Base-by-base conservation (phyloP, 1,140 invertebrate genomes). In the Brachionus calyciflorus region DNA sequence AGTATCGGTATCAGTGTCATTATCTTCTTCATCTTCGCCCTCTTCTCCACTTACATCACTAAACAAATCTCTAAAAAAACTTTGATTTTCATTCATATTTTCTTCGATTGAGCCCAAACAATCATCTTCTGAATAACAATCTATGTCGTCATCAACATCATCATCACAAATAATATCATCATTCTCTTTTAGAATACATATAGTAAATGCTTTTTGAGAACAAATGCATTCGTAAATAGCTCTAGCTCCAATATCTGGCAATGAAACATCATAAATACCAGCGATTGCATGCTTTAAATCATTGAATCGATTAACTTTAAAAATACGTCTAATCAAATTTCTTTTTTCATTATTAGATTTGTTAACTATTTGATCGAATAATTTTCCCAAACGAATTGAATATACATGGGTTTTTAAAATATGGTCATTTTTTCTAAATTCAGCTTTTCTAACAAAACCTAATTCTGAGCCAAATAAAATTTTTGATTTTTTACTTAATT, bases 241-340 rank as follows among this genome's bases (percentile, higher is more conserved):
- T 24, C 30, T 24, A 21, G 4, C 21, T 9, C 75, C 75, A 30
- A 77, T 63, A 6, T 77, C 75, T 14, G 75, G 75, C 41, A 77
- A 51, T 0, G 46, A 60, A 37, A n/a, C 30, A 19, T 60, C 57
- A 63, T 77, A 77, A 9, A 77, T 24, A 19, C 21, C 75, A 5
- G 53, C 33, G 5, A 77, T 30, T 51, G 14, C 14, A 28, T 77
- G 75, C 21, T 24, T 49, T 3, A 76, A 7, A 33, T 76, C 73
- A 17, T 63, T 55, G 6, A 63, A 26, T 37, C 49, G 37, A 3
- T 37, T 57, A 1, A 44, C n/a, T 14, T 19, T 28, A 53, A 76
- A 76, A 12, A 44, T 26, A 51, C 3, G 2, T 55, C 33, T 73
- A 12, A 33, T 24, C 19, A 49, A 26, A 17, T 40, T 37, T 30